phyloP scores from a whole-genome alignment of 2,797 vertebrate genomes.

The Chaunax sp. region DNA sequence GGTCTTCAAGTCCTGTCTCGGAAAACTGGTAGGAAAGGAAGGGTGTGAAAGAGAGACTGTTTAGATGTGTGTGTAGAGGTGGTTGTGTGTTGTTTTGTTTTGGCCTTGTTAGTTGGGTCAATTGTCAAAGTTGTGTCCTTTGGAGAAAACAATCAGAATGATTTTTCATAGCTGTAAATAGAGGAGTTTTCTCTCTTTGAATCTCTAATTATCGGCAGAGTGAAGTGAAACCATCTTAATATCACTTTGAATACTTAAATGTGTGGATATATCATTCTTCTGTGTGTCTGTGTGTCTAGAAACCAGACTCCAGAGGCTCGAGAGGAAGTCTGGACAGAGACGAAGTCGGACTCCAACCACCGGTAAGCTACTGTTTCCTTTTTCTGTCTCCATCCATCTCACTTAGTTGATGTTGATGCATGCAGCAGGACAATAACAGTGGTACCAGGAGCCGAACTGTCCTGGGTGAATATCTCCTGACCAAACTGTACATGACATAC shows the following conservation, averaged over 20 bases:
- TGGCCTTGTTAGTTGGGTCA: neutral
- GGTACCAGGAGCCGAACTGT: neutral
- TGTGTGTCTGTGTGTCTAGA: conserved; percentile 81
- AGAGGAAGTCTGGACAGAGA: conserved; percentile 93
- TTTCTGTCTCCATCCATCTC: conserved; percentile 8
- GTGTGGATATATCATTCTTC: conserved; percentile 6
- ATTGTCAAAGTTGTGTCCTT: neutral
- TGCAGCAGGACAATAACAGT: neutral
- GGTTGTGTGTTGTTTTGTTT: conserved; percentile 6
- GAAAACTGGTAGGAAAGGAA: conserved; percentile 77
- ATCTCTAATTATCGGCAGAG: neutral
- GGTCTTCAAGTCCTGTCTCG: conserved; percentile 84
- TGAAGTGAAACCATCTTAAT: neutral
- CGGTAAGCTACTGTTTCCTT: conserved; percentile 82
- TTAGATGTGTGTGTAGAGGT: neutral
- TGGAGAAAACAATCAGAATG: neutral
- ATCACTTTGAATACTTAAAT: neutral
- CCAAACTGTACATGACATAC: neutral
- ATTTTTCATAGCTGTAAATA: neutral
- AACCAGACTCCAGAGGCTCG: conserved; percentile 95
- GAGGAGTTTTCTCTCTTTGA: neutral
- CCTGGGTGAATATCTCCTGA: neutral
- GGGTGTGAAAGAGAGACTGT: conserved; percentile 7
- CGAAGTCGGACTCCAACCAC: conserved; percentile 90
- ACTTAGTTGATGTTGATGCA: neutral